These are phyloP conservation scores for Chaetophractus vellerosus DNA, from an alignment of 2,797 vertebrate genomes.

Conservation along the genomic window DNA sequence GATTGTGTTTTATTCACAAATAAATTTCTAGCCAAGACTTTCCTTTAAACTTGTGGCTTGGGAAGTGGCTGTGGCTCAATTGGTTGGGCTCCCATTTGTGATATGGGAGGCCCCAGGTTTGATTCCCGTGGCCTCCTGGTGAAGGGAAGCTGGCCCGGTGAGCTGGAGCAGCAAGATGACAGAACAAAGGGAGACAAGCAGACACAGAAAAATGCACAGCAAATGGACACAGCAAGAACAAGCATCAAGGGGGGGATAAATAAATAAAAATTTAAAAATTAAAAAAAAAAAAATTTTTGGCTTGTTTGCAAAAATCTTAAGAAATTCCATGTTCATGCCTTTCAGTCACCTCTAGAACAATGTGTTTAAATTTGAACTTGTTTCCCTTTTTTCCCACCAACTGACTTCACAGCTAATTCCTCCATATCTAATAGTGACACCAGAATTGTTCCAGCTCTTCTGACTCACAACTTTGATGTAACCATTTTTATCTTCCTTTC, in stretches of 20 bases:
- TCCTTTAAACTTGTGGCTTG: neutral
- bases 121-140: too few relatives aligned
- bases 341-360: neutral
- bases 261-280: too few relatives aligned
- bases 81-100: too few relatives aligned
- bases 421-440: neutral
- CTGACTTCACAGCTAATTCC: neutral
- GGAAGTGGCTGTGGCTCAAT: too few relatives aligned
- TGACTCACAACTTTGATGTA: neutral
- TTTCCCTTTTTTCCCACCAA: neutral
- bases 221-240: too few relatives aligned
- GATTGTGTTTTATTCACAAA: neutral
- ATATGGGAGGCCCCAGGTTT: too few relatives aligned
- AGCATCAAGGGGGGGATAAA: too few relatives aligned
- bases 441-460: neutral
- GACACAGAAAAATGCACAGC: too few relatives aligned
- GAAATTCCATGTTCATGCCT: neutral
- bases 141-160: too few relatives aligned
- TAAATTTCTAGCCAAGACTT: conserved; percentile 10
- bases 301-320: neutral
- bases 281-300: too few relatives aligned
- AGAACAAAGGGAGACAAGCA: too few relatives aligned
- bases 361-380: neutral
- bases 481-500: neutral
- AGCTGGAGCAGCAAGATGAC: too few relatives aligned